A percentile compares a stretch with the other conserved stretches of the same genome.
These are phyloP conservation scores for Microcebus lehilahytsara DNA, from an alignment of 2,113 vertebrate species.

Conservation along the genomic window DNA sequence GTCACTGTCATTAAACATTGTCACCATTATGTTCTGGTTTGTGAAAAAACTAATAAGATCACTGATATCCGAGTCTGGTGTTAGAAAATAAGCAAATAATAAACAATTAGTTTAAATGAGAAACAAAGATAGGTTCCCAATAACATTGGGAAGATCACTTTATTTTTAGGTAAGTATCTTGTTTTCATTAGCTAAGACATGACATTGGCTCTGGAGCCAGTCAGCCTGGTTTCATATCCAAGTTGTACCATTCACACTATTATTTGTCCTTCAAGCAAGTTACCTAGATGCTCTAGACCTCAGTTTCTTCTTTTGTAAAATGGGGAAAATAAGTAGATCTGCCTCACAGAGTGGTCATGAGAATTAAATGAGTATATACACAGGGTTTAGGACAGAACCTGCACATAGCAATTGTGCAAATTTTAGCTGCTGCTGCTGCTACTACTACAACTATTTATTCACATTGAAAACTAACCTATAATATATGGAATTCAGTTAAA, in stretches of 20 bases:
- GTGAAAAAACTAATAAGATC: conserved; percentile 89
- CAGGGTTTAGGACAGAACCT: background rate
- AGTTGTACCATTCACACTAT: background rate
- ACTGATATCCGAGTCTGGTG: conserved; percentile 87
- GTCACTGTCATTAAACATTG: conserved; percentile 89
- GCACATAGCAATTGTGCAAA: background rate
- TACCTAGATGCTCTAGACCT: background rate
- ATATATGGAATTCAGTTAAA: background rate
- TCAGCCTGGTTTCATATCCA: background rate
- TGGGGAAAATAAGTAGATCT: background rate
- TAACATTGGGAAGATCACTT: background rate
- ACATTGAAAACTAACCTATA: background rate
- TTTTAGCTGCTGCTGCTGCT: background rate
- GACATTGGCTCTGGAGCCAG: background rate
- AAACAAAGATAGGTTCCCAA: background rate
- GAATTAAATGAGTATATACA: background rate
- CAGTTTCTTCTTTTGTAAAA: background rate
- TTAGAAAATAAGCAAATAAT: conserved; percentile 51
- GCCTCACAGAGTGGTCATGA: background rate
- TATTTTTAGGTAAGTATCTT: background rate
- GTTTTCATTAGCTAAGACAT: background rate
- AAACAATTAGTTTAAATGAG: conserved; percentile 6
- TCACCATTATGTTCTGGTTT: conserved; percentile 88
- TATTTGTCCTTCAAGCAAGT: background rate
- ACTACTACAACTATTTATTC: background rate